Conservation (phyloP, 2,888 invertebrate species). For the Tenthredo livida region DNA sequence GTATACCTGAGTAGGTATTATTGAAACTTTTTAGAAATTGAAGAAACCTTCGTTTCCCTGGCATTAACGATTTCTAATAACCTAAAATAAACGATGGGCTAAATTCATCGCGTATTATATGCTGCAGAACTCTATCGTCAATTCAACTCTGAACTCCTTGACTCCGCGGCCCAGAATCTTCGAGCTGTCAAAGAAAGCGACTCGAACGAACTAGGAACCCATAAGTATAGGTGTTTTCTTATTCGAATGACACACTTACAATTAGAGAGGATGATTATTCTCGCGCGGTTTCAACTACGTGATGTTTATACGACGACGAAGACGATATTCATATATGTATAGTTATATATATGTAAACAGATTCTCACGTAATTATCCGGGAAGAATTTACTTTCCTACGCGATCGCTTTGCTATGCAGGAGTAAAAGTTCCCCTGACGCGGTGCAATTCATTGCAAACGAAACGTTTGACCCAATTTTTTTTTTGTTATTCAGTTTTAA, state of each 20-base stretch:
- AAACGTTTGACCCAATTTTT: background rate
- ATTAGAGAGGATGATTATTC: constrained; percentile 30
- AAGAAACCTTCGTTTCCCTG: constrained; percentile 18
- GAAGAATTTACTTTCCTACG: constrained; percentile 38
- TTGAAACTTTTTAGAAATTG: constrained; percentile 5
- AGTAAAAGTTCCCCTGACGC: background rate
- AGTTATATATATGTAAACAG: constrained; percentile 9
- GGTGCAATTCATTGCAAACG: background rate
- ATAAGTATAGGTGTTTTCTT: background rate
- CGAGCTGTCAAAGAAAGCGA: constrained; percentile 40
- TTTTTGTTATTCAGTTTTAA: background rate
- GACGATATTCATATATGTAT: background rate
- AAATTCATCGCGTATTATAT: background rate
- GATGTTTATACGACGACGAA: background rate
- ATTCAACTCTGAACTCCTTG: constrained; percentile 26
- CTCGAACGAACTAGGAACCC: background rate
- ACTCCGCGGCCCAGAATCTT: constrained; percentile 33
- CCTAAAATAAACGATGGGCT: constrained; percentile 2
- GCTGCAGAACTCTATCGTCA: background rate
- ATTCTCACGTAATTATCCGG: constrained; percentile 32
- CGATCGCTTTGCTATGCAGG: constrained; percentile 6
- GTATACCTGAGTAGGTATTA: background rate
- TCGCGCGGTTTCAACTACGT: background rate
- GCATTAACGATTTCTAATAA: constrained; percentile 3
- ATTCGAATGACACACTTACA: constrained; percentile 31